A percentile compares a stretch with the other conserved stretches of the same genome.
These are phyloP conservation scores for Cataglyphis hispanica DNA, from an alignment of 1,140 invertebrate genomes.

Conservation along the genomic window DNA sequence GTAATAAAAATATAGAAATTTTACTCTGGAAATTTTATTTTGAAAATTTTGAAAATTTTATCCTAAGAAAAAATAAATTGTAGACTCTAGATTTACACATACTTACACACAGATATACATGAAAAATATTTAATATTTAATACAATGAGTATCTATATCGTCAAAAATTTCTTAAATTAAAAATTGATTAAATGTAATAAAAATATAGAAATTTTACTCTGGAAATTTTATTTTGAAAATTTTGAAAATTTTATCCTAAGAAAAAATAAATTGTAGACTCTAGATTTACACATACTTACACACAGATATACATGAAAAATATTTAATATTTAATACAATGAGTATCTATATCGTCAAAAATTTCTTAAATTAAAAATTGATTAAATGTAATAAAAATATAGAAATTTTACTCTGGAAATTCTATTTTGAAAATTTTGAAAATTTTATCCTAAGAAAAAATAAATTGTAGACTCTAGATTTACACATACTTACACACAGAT, in stretches of 20 bases:
- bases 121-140: too few species aligned
- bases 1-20: neutral
- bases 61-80: too few species aligned
- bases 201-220: neutral
- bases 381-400: neutral
- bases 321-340: too few species aligned
- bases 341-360: neutral
- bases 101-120: too few species aligned
- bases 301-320: neutral
- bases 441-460: neutral
- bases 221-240: neutral
- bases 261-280: neutral
- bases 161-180: neutral
- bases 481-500: neutral
- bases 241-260: neutral
- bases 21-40: too few species aligned
- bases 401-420: neutral
- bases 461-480: too few species aligned
- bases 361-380: neutral
- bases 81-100: too few species aligned
- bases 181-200: neutral
- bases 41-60: too few species aligned
- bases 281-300: too few species aligned
- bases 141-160: too few species aligned
- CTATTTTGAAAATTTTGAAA: neutral